phyloP scores from a whole-genome alignment of 2,113 vertebrate species.

The Pithys albifrons region DNA sequence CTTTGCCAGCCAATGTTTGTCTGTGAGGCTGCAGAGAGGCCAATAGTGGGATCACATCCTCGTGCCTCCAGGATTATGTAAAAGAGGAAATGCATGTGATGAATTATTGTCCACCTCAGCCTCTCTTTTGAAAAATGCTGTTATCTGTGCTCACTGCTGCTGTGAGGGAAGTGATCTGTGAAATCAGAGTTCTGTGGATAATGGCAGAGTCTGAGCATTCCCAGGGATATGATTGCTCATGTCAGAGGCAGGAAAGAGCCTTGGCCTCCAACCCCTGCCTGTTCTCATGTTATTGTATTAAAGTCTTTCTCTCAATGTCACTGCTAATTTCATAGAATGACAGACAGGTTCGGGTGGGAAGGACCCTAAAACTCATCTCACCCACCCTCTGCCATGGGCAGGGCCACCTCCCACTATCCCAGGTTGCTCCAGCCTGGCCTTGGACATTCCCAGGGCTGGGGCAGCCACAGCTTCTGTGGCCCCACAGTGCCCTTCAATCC shows the following conservation, averaged over 20 bases:
- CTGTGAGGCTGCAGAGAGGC: background rate
- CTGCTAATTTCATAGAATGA: background rate
- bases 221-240: background rate
- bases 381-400: background rate
- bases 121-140: background rate
- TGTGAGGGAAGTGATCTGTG: background rate
- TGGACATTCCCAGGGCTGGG: background rate
- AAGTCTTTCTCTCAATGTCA: background rate
- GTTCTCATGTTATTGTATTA: background rate
- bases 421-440: background rate
- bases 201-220: background rate
- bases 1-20: background rate
- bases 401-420: background rate
- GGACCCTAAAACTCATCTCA: rapidly evolving
- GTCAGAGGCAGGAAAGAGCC: background rate
- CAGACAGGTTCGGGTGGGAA: background rate
- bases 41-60: background rate
- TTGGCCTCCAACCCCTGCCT: background rate
- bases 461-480: background rate
- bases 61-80: background rate
- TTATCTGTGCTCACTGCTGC: background rate
- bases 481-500: background rate
- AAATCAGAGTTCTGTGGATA: background rate
- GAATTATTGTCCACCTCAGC: background rate
- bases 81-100: background rate